phyloP scores from a whole-genome alignment of 92 coral and sea anemone genomes.

The Zoanthus sociatus region DNA sequence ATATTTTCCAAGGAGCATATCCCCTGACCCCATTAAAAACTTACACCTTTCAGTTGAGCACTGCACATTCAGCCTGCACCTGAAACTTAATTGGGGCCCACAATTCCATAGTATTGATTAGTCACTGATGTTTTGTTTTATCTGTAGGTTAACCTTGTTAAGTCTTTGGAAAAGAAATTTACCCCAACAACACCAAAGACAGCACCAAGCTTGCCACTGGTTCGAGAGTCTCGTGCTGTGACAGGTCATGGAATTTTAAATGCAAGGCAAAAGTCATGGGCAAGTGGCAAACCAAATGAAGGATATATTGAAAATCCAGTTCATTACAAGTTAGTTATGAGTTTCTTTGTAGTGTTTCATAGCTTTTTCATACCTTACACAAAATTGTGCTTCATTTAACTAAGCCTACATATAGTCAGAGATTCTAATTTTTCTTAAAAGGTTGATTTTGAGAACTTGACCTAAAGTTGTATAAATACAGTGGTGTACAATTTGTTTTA shows the following conservation, averaged over 20 bases:
- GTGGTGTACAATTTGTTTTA: too few species aligned
- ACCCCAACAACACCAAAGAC: conserved; percentile 74
- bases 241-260: conserved; percentile 95
- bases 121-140: too few species aligned
- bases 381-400: too few species aligned
- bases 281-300: conserved; percentile 87
- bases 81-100: too few species aligned
- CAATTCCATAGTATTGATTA: too few species aligned
- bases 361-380: too few species aligned
- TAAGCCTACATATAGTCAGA: not conserved
- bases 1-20: too few species aligned
- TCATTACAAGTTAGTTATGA: conserved; percentile 74
- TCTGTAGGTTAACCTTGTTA: conserved; percentile 78
- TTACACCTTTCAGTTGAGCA: too few species aligned
- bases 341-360: too few species aligned
- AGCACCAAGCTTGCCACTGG: conserved; percentile 84
- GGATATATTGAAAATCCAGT: conserved; percentile 95
- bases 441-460: not conserved
- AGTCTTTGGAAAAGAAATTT: conserved; percentile 82
- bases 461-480: too few species aligned
- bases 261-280: conserved; percentile 87
- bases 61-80: too few species aligned
- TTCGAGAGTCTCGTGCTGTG: conserved; percentile 82
- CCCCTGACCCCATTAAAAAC: too few species aligned
- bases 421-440: not conserved